Evolutionary conservation across 2,113 vertebrate genomes (phyloP).

Genomic region (Chamaea fasciata): DNA sequence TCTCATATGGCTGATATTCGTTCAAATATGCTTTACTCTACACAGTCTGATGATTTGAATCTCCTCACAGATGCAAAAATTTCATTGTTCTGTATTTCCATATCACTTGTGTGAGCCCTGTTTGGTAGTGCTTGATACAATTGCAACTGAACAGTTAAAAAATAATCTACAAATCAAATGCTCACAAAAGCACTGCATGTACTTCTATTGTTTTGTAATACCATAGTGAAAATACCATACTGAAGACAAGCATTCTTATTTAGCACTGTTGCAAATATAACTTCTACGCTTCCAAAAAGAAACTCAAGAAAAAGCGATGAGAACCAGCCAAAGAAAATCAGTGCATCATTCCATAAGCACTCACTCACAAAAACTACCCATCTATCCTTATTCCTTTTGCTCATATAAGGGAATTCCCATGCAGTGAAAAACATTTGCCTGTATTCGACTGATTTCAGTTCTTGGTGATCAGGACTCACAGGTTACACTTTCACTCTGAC

Average conservation of each 20-base stretch:
- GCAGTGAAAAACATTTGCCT: neutral
- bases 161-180: constrained; percentile 14
- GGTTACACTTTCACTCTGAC: neutral
- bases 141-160: neutral
- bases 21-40: neutral
- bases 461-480: neutral
- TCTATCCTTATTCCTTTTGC: neutral
- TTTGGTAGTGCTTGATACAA: neutral
- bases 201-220: neutral
- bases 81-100: neutral
- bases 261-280: neutral
- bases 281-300: neutral
- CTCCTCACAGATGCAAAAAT: constrained; percentile 1
- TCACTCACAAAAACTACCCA: neutral
- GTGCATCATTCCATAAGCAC: neutral
- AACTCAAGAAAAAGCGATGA: neutral
- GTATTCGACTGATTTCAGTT: neutral
- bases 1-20: neutral
- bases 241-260: neutral
- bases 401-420: neutral
- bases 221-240: neutral
- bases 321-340: neutral
- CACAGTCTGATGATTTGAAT: neutral
- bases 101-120: neutral
- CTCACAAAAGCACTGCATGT: neutral